Conservation (phyloP, 2,797 vertebrate genomes). For the Danio choprae region DNA sequence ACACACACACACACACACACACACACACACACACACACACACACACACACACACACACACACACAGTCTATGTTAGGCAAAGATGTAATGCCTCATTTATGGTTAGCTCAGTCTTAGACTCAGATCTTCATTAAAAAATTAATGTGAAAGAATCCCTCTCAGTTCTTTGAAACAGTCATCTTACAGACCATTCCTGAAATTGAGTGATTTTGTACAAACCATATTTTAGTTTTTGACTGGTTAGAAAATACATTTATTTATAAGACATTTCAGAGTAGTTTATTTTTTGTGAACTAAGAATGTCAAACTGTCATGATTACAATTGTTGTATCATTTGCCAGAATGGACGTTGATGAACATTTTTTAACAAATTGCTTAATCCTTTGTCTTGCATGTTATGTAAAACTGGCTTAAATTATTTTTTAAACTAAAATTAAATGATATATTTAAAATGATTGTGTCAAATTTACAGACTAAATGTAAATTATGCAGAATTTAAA, state of each 20-base stretch:
- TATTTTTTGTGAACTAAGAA: too few relatives aligned
- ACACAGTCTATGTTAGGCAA: not conserved
- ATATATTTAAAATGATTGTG: not conserved
- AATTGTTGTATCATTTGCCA: too few relatives aligned
- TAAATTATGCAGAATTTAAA: not conserved
- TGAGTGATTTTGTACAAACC: not conserved
- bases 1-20: too few relatives aligned
- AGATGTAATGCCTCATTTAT: not conserved
- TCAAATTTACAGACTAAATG: not conserved
- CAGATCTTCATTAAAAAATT: not conserved
- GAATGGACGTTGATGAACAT: too few relatives aligned
- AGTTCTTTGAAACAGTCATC: not conserved
- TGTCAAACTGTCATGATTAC: too few relatives aligned
- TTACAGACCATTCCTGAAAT: not conserved
- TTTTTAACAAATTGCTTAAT: too few relatives aligned
- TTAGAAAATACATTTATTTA: not conserved
- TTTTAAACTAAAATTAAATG: not conserved
- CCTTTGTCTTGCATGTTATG: not conserved
- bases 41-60: too few relatives aligned
- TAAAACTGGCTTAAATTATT: not conserved
- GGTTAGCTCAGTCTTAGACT: not conserved
- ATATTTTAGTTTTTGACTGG: not conserved
- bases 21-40: too few relatives aligned
- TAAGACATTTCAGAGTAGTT: not conserved
- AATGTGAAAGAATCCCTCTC: not conserved